A percentile compares a stretch with the other conserved stretches of the same genome.
phyloP scores from a whole-genome alignment of 2,113 vertebrate genomes.

The Tachycineta bicolor region DNA sequence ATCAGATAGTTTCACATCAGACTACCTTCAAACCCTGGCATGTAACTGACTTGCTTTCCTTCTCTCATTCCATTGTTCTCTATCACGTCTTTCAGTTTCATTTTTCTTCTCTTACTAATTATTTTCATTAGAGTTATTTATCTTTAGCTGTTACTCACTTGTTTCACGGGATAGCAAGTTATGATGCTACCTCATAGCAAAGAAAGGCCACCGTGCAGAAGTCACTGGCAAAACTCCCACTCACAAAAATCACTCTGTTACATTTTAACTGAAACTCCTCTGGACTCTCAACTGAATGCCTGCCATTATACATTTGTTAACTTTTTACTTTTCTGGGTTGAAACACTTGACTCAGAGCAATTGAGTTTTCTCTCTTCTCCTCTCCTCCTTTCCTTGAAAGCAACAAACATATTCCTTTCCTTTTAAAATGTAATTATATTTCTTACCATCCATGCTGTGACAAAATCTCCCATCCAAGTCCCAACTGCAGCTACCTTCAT shows the following conservation, averaged over 20 bases:
- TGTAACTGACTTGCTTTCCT: neutral
- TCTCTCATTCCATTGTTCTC: neutral
- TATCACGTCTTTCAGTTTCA: neutral
- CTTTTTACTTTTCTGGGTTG: neutral
- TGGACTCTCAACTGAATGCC: neutral
- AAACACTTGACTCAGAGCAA: neutral
- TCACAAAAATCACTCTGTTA: neutral
- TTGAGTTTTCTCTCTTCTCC: neutral
- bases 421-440: neutral
- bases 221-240: neutral
- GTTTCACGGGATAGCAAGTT: neutral
- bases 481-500: conserved; percentile 98
- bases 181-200: neutral
- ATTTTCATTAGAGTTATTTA: neutral
- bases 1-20: neutral
- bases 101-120: neutral
- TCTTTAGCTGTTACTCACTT: neutral
- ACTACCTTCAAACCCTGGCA: neutral
- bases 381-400: neutral
- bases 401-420: neutral
- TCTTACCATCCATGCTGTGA: conserved; percentile 99
- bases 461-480: conserved; percentile 99
- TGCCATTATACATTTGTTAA: neutral
- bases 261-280: neutral
- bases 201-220: neutral